Evolutionary conservation across 2,888 invertebrate species (phyloP), one percentile per base, ranked within the genome.

Genomic region (Plebejus argus): DNA sequence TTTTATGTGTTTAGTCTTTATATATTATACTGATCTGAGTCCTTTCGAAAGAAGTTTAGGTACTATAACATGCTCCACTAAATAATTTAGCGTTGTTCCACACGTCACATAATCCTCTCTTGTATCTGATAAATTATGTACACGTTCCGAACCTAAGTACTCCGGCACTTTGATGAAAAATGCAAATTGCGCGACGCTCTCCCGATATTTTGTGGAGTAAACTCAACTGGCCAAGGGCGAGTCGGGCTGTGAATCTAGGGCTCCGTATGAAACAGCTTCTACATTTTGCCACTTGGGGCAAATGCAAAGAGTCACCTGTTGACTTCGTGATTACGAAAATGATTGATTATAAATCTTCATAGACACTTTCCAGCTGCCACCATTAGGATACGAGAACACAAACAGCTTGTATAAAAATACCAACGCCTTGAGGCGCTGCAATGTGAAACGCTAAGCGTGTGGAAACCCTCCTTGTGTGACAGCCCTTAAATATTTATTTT

Each of bases 111-210:
- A 66, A 66, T 66, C 66, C n/a, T n/a, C 66, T 66, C 66, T 66
- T 23, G 66, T 66, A 4, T 15, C 4, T 33, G 5, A 28, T 66
- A 15, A 66, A 66, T 66, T 66, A 66, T 66, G 23, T 66, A 61
- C 23, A 66, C 15, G 66, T 66, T 66, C 28, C 6, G 28, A 12
- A 28, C 66, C 66, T 66, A 66, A 66, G 66, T 66, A 66, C 66
- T 8, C 66, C 5, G 6, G 28, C 15, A 66, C 66, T 66, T 28
- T 33, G 28, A 66, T 66, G 28, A 66, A 66, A 66, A 66, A 66
- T 66, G 66, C 66, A 66, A 66, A 66, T 66, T 28, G 66, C 15
- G 66, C 3, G 15, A 66, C 28, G 66, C 66, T 66, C 28, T 18
- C 12, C 20, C 10, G 61, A 28, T 61, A 23, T 61, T 61, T 23